These are phyloP conservation scores for Eriocheir sinensis DNA, from an alignment of 1,140 invertebrate species.

Conservation along the genomic window DNA sequence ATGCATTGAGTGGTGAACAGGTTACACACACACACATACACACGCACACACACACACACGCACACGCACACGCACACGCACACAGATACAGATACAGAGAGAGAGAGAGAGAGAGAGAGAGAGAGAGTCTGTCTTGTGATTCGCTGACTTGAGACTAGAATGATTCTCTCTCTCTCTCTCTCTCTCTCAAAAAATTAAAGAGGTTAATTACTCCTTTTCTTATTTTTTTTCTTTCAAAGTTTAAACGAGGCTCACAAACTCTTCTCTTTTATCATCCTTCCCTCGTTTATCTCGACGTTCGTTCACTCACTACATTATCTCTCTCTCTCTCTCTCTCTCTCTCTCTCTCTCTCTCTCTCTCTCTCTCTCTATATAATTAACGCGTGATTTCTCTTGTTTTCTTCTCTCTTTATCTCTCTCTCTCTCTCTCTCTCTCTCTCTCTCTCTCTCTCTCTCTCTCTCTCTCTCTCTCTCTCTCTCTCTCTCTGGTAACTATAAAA, in stretches of 20 bases:
- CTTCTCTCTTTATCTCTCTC: no score
- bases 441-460: conserved; percentile 33
- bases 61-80: no score
- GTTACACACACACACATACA: no score
- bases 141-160: background rate
- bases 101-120: no score
- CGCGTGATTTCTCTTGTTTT: background rate
- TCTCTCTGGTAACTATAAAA: no score
- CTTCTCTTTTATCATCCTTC: background rate
- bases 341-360: background rate
- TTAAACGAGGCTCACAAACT: no score
- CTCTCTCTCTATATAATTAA: background rate
- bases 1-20: no score
- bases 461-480: background rate
- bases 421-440: background rate
- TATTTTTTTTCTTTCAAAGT: no score
- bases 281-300: background rate
- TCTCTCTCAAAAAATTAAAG: no score
- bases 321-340: conserved; percentile 46
- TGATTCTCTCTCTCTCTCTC: no score
- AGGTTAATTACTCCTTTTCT: no score
- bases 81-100: background rate
- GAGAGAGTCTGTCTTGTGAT: background rate
- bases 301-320: background rate
- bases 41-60: no score